These are phyloP conservation scores for Pseudomyrmex cubaensis DNA, from an alignment of 1,140 invertebrate genomes.

Conservation along the genomic window DNA sequence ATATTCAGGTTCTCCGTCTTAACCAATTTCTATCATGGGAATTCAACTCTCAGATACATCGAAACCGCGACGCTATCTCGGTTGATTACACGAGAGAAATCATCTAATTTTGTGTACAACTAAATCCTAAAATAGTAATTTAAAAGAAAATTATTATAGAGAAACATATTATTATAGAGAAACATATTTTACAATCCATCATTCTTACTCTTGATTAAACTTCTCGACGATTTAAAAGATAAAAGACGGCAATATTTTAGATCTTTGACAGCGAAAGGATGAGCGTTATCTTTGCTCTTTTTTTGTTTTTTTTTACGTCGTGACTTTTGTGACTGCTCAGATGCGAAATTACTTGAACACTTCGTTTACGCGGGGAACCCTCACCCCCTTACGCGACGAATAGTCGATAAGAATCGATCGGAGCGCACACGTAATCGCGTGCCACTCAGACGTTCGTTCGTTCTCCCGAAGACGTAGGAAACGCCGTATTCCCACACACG, in stretches of 20 bases:
- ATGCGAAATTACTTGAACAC: constrained; percentile 34
- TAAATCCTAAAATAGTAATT: no score
- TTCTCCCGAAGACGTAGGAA: constrained; percentile 13
- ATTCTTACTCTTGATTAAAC: no score
- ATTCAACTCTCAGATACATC: constrained; percentile 41
- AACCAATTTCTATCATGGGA: constrained; percentile 42
- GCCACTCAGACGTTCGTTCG: constrained; percentile 22
- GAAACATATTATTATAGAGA: no score
- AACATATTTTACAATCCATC: not conserved
- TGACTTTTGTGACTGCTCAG: constrained; percentile 16
- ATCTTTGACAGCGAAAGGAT: not conserved
- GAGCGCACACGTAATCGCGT: constrained; percentile 46
- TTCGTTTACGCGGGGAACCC: constrained; percentile 14
- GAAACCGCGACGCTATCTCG: constrained; percentile 42
- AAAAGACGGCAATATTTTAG: not conserved
- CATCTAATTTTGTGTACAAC: not conserved
- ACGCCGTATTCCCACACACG: constrained; percentile 17
- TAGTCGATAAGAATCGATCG: constrained; percentile 25
- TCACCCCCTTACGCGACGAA: not conserved
- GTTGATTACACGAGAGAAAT: constrained; percentile 37
- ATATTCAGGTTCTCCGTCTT: constrained; percentile 47
- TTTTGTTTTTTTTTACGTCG: not conserved
- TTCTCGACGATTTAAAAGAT: no score
- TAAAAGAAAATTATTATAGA: no score
- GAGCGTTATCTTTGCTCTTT: not conserved